Conservation (phyloP, 2,888 invertebrate species). For the Acronicta psi region DNA sequence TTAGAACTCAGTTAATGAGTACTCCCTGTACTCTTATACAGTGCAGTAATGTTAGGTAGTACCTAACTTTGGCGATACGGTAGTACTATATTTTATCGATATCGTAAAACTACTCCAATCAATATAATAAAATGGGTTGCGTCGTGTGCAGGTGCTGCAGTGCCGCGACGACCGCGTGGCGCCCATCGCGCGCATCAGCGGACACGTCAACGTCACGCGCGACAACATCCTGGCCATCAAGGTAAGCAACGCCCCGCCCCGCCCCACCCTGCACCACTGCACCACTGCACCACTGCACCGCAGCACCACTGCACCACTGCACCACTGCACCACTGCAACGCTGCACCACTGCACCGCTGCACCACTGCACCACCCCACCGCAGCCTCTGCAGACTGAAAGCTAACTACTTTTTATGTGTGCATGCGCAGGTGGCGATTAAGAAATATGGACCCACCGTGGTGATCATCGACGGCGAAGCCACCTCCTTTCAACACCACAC, state of each 20-base stretch:
- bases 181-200: constrained; percentile 77
- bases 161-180: constrained; percentile 67
- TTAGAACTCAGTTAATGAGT: no score
- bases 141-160: constrained; percentile 58
- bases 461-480: constrained; percentile 71
- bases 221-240: constrained; percentile 76
- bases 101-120: no score
- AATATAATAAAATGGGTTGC: no score
- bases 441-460: constrained; percentile 76
- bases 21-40: no score
- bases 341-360: neutral
- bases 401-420: constrained; percentile 2
- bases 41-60: no score
- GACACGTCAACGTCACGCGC: constrained; percentile 77
- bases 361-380: neutral
- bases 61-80: no score
- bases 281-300: no score
- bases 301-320: no score
- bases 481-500: constrained; percentile 71
- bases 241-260: constrained; percentile 61
- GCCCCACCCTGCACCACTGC: no score
- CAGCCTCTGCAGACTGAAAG: neutral
- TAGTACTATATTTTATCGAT: no score
- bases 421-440: constrained; percentile 73
- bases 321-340: neutral